Percentiles rank a stretch among this genome's conserved stretches.
phyloP scores from a whole-genome alignment of 2,113 vertebrate species.

The Megaleporinus macrocephalus region DNA sequence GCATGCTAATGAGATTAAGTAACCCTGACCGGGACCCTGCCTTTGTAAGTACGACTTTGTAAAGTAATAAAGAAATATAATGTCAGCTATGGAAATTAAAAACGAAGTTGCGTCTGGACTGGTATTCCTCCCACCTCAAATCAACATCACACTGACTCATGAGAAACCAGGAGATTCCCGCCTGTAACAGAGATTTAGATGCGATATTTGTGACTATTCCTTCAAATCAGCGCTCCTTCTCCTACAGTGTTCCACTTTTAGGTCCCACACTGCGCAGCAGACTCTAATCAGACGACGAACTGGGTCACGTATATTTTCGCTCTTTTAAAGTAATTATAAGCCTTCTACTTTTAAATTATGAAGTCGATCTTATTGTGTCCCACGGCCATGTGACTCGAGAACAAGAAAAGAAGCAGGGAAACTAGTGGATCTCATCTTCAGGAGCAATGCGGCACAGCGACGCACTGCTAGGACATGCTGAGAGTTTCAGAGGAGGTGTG shows the following conservation, averaged over 20 bases:
- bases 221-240: neutral
- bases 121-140: too few species aligned
- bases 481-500: neutral
- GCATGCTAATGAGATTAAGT: too few species aligned
- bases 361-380: slow-evolving; percentile 40
- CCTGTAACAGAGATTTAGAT: too few species aligned
- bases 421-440: slow-evolving; percentile 14
- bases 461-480: neutral
- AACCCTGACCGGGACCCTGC: too few species aligned
- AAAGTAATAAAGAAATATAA: too few species aligned
- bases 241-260: neutral
- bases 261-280: neutral
- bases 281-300: slow-evolving; percentile 37
- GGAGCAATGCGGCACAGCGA: neutral
- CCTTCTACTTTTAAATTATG: slow-evolving; percentile 51
- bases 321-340: slow-evolving; percentile 56
- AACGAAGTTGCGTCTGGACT: too few species aligned
- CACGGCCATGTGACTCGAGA: slow-evolving; percentile 29
- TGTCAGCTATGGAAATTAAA: too few species aligned
- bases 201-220: too few species aligned
- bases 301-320: slow-evolving; percentile 36
- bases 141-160: too few species aligned
- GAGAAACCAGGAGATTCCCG: too few species aligned
- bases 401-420: slow-evolving; percentile 3
- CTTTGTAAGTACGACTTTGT: too few species aligned